A percentile compares a stretch with the other conserved stretches of the same genome.
phyloP scores from a whole-genome alignment of 2,113 vertebrate species.

The Thalassoma bifasciatum region DNA sequence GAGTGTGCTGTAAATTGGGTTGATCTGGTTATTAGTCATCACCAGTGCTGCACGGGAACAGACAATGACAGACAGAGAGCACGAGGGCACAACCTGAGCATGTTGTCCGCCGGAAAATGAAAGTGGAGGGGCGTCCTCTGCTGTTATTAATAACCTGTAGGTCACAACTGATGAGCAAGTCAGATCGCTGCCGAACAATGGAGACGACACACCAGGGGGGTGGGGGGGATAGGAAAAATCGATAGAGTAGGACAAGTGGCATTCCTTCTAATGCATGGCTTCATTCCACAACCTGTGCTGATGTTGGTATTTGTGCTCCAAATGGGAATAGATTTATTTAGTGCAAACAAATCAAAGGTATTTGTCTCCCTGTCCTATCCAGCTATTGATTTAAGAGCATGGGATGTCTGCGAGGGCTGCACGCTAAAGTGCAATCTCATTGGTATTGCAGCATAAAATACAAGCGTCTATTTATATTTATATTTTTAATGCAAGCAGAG shows the following conservation, averaged over 20 bases:
- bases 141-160: conserved; percentile 54
- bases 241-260: neutral
- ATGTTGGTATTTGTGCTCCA: neutral
- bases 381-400: too few relatives aligned
- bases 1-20: conserved; percentile 24
- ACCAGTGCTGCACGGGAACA: conserved; percentile 8
- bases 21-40: conserved; percentile 26
- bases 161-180: conserved; percentile 35
- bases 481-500: too few relatives aligned
- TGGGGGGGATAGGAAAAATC: neutral
- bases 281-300: neutral
- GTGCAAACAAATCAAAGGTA: too few relatives aligned
- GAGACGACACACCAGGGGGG: neutral
- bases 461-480: too few relatives aligned
- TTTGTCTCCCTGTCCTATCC: too few relatives aligned
- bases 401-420: too few relatives aligned
- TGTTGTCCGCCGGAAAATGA: conserved; percentile 52
- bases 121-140: conserved; percentile 18
- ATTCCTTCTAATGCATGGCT: neutral
- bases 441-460: too few relatives aligned
- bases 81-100: conserved; percentile 36
- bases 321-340: neutral
- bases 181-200: conserved; percentile 16
- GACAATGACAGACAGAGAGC: conserved; percentile 11
- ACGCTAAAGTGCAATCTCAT: too few relatives aligned